Evolutionary conservation across 2,888 invertebrate genomes (phyloP).

Genomic region (Notocelia uddmanniana): DNA sequence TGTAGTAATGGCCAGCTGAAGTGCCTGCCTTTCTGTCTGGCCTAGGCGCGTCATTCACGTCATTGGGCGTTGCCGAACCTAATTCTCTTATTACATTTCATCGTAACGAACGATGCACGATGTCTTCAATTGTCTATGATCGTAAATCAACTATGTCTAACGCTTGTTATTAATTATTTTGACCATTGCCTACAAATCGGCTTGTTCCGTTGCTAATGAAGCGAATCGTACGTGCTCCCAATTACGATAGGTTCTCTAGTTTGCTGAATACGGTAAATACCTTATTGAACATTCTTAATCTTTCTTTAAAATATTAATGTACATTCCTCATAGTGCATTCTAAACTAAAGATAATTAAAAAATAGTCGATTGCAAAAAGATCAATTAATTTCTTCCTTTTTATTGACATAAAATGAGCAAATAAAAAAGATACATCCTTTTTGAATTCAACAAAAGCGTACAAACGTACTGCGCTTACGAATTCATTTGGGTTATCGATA

Average conservation of each 20-base stretch:
- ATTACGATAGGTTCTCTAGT: conserved; percentile 29
- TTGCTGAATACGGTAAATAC: neutral
- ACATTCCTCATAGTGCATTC: no score
- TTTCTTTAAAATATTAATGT: no score
- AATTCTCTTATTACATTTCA: conserved; percentile 45
- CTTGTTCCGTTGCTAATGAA: conserved; percentile 27
- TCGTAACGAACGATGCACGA: conserved; percentile 28
- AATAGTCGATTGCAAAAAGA: no score
- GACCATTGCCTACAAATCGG: conserved; percentile 23
- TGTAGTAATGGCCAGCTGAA: conserved; percentile 52
- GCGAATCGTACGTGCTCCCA: conserved; percentile 32
- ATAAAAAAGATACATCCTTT: no score
- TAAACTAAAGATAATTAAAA: no score
- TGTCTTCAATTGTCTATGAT: conserved; percentile 31
- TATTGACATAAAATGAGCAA: no score
- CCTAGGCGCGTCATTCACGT: conserved; percentile 52
- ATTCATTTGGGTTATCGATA: no score
- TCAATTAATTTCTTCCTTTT: no score
- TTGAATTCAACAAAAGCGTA: no score
- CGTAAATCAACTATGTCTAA: conserved; percentile 21
- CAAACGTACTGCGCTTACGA: no score
- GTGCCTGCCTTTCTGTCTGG: conserved; percentile 54
- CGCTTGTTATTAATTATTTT: conserved; percentile 33
- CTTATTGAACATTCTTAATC: neutral
- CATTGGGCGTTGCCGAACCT: conserved; percentile 54